Evolutionary conservation across 2,113 vertebrate genomes (phyloP).

Genomic region (Malurus melanocephalus): DNA sequence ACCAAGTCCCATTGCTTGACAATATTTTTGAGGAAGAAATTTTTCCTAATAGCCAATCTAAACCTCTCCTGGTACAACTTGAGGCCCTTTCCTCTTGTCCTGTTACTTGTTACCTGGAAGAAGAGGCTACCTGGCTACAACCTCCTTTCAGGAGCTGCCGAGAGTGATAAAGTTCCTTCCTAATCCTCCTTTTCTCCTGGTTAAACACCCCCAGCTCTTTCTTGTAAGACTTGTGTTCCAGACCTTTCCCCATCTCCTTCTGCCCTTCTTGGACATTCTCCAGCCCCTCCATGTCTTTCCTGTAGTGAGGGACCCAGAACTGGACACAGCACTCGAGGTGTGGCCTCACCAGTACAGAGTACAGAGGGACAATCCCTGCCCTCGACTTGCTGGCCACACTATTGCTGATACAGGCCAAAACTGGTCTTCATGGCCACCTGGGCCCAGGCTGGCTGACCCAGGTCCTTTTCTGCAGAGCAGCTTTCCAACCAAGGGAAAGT

Average conservation of each 20-base stretch:
- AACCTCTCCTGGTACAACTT: background rate
- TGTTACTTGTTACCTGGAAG: background rate
- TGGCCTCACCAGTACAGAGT: accelerated
- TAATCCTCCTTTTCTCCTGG: background rate
- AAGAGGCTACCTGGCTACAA: background rate
- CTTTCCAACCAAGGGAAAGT: background rate
- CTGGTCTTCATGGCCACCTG: background rate
- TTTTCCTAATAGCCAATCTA: background rate
- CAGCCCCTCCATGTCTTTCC: background rate
- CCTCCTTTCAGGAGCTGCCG: background rate
- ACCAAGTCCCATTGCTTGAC: accelerated
- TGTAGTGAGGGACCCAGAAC: background rate
- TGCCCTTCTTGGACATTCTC: background rate
- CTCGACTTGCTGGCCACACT: background rate
- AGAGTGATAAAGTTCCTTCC: background rate
- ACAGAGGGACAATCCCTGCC: accelerated
- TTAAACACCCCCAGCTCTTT: background rate
- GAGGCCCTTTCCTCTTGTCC: background rate
- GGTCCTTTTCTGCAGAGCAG: background rate
- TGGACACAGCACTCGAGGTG: accelerated
- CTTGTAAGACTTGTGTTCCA: background rate
- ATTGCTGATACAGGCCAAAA: background rate
- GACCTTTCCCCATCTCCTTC: accelerated
- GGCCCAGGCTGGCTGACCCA: background rate
- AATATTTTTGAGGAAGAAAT: background rate